Percentiles rank a stretch among this genome's conserved stretches.
Conservation (phyloP, 2,888 invertebrate species). For the Linnaemya tessellans region DNA sequence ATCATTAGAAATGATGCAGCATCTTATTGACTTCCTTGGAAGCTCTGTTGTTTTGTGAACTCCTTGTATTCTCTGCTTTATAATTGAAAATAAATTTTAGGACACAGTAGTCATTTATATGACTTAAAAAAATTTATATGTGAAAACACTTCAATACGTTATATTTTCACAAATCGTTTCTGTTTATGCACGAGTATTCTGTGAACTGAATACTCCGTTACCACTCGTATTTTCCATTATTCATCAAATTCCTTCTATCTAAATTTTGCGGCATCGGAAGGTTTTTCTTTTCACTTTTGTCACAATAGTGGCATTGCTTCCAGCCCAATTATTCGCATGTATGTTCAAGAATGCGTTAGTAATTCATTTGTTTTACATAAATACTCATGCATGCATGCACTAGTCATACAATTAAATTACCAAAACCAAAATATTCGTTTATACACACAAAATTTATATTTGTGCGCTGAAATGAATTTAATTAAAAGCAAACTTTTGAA, state of each 20-base stretch:
- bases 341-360: not conserved
- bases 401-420: slow-evolving; percentile 54
- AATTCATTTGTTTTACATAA: slow-evolving; percentile 23
- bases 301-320: not conserved
- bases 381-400: not conserved
- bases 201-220: not conserved
- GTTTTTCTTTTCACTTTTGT: not conserved
- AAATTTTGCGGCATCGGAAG: not conserved
- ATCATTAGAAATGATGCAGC: too few species aligned
- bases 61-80: too few species aligned
- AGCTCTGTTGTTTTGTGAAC: too few species aligned
- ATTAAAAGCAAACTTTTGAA: slow-evolving; percentile 55
- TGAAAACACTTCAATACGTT: too few species aligned
- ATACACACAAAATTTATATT: not conserved
- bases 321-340: not conserved
- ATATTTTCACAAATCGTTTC: too few species aligned
- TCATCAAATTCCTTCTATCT: not conserved
- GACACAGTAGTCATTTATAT: too few species aligned
- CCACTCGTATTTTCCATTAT: slow-evolving; percentile 30
- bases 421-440: slow-evolving; percentile 42
- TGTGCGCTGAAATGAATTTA: slow-evolving; percentile 28
- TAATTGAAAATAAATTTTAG: too few species aligned
- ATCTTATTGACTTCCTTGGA: too few species aligned
- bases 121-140: too few species aligned
- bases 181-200: too few species aligned